Evolutionary conservation across 2,113 vertebrate species (phyloP).

Genomic region (Gnathonemus echidnorhynchus): DNA sequence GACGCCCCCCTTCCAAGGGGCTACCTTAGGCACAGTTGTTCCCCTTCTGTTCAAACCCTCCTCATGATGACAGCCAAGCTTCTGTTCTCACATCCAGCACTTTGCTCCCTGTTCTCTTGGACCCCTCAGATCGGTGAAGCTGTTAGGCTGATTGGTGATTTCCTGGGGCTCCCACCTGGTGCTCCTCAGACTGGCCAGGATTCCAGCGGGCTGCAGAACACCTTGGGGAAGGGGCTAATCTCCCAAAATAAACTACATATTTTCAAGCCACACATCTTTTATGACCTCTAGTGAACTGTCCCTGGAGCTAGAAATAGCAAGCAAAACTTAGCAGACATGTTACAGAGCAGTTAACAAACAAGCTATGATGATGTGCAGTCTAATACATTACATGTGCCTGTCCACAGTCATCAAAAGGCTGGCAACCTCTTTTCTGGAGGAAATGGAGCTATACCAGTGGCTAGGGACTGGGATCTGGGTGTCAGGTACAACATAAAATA

Average conservation of each 20-base stretch:
- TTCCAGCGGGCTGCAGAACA: not conserved
- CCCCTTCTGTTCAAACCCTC: not conserved
- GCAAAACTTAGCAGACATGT: not conserved
- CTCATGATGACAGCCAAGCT: not conserved
- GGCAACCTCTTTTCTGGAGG: not conserved
- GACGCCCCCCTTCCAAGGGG: not conserved
- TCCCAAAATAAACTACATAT: not conserved
- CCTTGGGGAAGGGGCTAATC: not conserved
- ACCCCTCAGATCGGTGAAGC: not conserved
- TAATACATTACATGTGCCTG: not conserved
- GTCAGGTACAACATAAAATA: not conserved
- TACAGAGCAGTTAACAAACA: not conserved
- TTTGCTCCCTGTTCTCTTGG: not conserved
- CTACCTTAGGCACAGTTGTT: not conserved
- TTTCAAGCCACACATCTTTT: not conserved
- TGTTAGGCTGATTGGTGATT: not conserved
- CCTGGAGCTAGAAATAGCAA: not conserved
- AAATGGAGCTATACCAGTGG: not conserved
- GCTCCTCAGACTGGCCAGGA: not conserved
- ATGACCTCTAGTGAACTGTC: not conserved
- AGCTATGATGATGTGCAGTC: not conserved
- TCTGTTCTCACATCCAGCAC: not conserved
- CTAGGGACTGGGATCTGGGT: not conserved
- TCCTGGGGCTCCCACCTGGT: not conserved
- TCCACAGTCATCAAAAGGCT: not conserved